Percentiles rank a stretch among this genome's conserved stretches.
These are phyloP conservation scores for Ancistrus triradiatus DNA, from an alignment of 2,113 vertebrate genomes.

Conservation along the genomic window DNA sequence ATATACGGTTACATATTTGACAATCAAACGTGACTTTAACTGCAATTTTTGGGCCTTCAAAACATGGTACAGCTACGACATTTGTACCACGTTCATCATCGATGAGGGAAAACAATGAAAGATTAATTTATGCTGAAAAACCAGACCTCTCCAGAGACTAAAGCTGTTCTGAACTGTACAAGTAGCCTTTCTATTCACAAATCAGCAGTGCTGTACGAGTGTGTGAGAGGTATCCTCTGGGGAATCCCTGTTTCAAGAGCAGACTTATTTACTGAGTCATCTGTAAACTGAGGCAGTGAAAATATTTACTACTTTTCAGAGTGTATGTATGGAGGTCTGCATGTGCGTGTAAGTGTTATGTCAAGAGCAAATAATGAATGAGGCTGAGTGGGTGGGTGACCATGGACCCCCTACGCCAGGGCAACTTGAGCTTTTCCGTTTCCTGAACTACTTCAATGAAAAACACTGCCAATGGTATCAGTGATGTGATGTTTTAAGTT, in stretches of 20 bases:
- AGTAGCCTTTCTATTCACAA: constrained; percentile 21
- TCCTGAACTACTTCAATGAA: no score
- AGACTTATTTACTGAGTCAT: constrained; percentile 41
- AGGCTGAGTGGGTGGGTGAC: no score
- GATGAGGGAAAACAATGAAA: constrained; percentile 6
- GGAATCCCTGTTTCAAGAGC: constrained; percentile 40
- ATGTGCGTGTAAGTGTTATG: constrained; percentile 1
- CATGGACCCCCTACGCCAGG: no score
- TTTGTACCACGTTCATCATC: no score
- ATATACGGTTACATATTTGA: no score
- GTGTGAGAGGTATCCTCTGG: constrained; percentile 21
- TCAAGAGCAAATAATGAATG: neutral
- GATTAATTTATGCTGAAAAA: constrained; percentile 29
- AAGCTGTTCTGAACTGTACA: constrained; percentile 7
- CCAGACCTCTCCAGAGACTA: constrained; percentile 7
- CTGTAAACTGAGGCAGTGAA: constrained; percentile 33
- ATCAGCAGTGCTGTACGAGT: neutral
- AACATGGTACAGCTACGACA: no score
- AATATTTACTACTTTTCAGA: constrained; percentile 36
- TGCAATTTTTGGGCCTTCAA: no score
- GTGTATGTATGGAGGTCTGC: constrained; percentile 4
- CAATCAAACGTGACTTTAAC: no score
- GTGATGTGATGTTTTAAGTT: no score
- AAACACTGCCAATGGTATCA: no score
- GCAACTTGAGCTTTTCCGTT: no score